These are phyloP conservation scores for Dryoscopus gambensis DNA, from an alignment of 2,113 vertebrate species.

Conservation along the genomic window DNA sequence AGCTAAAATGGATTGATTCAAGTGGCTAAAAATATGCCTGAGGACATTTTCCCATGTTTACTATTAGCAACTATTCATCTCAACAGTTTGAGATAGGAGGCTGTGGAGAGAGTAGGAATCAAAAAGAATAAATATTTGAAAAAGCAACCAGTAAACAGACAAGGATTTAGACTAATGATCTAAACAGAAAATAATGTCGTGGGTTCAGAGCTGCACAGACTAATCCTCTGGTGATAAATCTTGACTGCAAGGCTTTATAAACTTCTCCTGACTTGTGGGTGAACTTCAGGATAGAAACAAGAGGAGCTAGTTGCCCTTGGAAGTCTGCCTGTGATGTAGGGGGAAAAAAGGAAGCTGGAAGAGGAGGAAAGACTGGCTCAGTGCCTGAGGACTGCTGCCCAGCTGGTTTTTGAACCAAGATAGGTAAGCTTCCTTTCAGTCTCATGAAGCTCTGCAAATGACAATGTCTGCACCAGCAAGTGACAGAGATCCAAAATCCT, in stretches of 20 bases:
- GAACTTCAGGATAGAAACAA: neutral
- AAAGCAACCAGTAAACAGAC: neutral
- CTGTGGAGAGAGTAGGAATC: neutral
- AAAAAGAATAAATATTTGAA: conserved; percentile 34
- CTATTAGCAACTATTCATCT: neutral
- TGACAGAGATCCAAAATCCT: neutral
- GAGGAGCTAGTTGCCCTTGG: neutral
- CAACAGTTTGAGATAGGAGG: neutral
- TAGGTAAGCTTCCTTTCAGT: neutral
- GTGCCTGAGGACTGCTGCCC: neutral
- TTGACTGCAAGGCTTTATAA: conserved; percentile 2
- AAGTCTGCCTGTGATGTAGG: neutral
- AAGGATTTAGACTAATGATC: conserved; percentile 3
- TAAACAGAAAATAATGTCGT: neutral
- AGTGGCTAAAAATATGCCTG: neutral
- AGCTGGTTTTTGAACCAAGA: neutral
- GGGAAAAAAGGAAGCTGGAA: neutral
- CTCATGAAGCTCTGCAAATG: neutral
- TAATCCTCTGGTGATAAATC: conserved; percentile 25
- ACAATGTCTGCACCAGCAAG: neutral
- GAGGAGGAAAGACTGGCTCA: neutral
- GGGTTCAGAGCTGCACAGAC: neutral
- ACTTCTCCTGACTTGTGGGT: neutral
- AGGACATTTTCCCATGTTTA: neutral
- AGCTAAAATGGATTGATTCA: neutral